phyloP scores from a whole-genome alignment of 2,797 vertebrate genomes.

The Onychomys torridus region DNA sequence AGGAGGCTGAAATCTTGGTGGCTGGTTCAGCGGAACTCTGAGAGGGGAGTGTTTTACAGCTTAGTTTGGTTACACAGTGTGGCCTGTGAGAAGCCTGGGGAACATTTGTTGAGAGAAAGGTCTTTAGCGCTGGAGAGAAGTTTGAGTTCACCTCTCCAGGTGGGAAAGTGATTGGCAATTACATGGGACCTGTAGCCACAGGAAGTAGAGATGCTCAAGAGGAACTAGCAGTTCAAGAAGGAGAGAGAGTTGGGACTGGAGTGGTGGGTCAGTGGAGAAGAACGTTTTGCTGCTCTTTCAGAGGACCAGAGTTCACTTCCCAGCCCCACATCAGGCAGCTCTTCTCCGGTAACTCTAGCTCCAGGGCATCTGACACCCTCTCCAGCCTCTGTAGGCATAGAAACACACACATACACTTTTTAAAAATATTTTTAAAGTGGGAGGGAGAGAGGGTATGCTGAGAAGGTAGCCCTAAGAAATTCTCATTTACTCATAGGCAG shows the following conservation, averaged over 20 bases:
- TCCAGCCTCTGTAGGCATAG: neutral
- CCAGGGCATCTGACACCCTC: neutral
- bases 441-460: neutral
- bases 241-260: neutral
- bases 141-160: neutral
- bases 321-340: neutral
- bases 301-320: neutral
- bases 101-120: constrained; percentile 1
- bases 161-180: neutral
- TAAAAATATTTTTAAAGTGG: neutral
- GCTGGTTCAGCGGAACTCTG: neutral
- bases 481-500: neutral
- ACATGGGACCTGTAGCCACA: neutral
- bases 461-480: neutral
- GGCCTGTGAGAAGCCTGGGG: neutral
- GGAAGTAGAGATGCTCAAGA: neutral
- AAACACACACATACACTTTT: neutral
- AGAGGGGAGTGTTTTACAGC: neutral
- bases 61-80: neutral
- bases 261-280: neutral
- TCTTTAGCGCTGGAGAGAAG: neutral
- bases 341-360: neutral
- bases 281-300: no score
- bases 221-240: neutral
- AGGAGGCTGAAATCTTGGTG: neutral